Percentiles rank a stretch among this genome's conserved stretches.
Evolutionary conservation across 2,797 vertebrate genomes (phyloP).

Genomic region (Clangula hyemalis): DNA sequence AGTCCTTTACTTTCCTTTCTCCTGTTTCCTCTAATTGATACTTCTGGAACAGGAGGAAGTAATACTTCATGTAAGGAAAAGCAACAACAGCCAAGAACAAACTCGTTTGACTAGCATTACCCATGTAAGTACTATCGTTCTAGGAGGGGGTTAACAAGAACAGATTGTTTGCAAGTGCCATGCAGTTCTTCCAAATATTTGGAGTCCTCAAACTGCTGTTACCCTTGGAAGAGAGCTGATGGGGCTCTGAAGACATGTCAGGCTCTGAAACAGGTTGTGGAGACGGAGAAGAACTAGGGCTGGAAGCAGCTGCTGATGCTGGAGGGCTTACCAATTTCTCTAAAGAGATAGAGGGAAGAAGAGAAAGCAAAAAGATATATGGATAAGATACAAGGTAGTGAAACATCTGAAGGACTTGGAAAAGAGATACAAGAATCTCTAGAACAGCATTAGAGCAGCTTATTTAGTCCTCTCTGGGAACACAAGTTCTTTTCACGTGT

Average conservation of each 20-base stretch:
- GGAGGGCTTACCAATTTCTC: slow-evolving; percentile 86
- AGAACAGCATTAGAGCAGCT: slow-evolving; percentile 34
- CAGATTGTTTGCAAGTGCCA: slow-evolving; percentile 71
- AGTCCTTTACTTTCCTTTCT: slow-evolving; percentile 26
- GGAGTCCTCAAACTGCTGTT: slow-evolving; percentile 81
- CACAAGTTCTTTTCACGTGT: background rate
- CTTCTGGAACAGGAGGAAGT: slow-evolving; percentile 40
- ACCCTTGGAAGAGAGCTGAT: slow-evolving; percentile 85
- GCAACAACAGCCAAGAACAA: slow-evolving; percentile 29
- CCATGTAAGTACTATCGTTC: slow-evolving; percentile 47
- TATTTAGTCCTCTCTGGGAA: slow-evolving; percentile 26
- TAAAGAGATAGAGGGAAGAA: slow-evolving; percentile 75
- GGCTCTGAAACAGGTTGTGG: slow-evolving; percentile 85
- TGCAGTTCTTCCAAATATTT: slow-evolving; percentile 77
- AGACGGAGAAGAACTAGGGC: slow-evolving; percentile 86
- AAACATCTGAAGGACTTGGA: slow-evolving; percentile 59
- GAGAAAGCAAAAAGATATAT: slow-evolving; percentile 75
- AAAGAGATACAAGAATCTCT: slow-evolving; percentile 63
- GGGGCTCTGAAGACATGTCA: slow-evolving; percentile 84
- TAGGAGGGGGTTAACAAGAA: slow-evolving; percentile 60
- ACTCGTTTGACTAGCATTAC: slow-evolving; percentile 48
- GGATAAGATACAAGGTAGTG: slow-evolving; percentile 69
- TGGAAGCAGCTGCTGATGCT: slow-evolving; percentile 85
- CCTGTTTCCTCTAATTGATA: slow-evolving; percentile 49
- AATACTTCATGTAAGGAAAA: slow-evolving; percentile 1